phyloP scores from a whole-genome alignment of 2,888 invertebrate species.

The Apamea monoglypha region DNA sequence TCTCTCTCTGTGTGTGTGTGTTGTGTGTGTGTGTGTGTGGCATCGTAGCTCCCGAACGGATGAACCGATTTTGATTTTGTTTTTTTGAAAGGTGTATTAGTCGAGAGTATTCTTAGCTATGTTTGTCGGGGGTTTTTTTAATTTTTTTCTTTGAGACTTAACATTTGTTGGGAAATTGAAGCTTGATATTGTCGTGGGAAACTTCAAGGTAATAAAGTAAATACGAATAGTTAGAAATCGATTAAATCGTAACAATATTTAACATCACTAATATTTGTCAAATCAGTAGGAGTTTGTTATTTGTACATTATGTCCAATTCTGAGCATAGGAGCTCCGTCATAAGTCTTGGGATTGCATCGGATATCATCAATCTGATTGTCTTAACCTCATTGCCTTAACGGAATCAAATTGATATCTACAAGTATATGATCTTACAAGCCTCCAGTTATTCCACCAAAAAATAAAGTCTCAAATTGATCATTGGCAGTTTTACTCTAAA shows the following conservation, averaged over 20 bases:
- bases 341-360: not conserved
- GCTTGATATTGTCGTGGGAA: not conserved
- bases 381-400: too few relatives aligned
- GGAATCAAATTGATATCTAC: not conserved
- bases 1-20: too few relatives aligned
- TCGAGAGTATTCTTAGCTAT: too few relatives aligned
- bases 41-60: too few relatives aligned
- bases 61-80: too few relatives aligned
- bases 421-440: not conserved
- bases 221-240: not conserved
- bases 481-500: not conserved
- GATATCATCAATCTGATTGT: not conserved
- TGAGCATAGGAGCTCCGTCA: not conserved
- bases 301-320: not conserved
- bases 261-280: not conserved
- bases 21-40: too few relatives aligned
- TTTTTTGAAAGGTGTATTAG: too few relatives aligned
- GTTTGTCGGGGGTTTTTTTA: too few relatives aligned
- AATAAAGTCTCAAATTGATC: not conserved
- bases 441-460: not conserved
- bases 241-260: not conserved
- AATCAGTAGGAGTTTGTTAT: not conserved
- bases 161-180: too few relatives aligned
- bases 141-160: too few relatives aligned
- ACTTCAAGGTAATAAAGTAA: not conserved